These are phyloP conservation scores for Drosophila mercatorum DNA, from an alignment of 2,888 invertebrate genomes.

Conservation along the genomic window DNA sequence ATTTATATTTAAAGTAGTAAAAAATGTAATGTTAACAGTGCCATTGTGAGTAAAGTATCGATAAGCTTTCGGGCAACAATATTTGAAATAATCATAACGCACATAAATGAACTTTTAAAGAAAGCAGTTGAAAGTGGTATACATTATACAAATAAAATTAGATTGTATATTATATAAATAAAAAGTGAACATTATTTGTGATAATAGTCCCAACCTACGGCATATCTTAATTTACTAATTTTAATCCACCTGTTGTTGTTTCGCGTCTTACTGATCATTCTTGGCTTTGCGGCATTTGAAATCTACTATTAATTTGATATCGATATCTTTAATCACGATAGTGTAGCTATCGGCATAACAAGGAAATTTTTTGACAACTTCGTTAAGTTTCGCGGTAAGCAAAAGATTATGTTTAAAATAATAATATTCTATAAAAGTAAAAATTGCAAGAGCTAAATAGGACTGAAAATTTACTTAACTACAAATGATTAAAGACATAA, in stretches of 20 bases:
- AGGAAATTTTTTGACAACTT: neutral
- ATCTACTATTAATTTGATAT: neutral
- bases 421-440: too few species aligned
- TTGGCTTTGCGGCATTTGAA: neutral
- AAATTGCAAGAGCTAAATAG: neutral
- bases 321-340: neutral
- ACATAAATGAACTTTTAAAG: neutral
- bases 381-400: neutral
- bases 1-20: too few species aligned
- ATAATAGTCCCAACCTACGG: too few species aligned
- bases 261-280: neutral
- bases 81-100: too few species aligned
- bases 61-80: neutral
- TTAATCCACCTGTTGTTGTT: too few species aligned
- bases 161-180: too few species aligned
- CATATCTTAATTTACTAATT: too few species aligned
- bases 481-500: constrained; percentile 11
- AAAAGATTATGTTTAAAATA: constrained; percentile 1
- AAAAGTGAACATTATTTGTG: too few species aligned
- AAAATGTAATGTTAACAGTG: neutral
- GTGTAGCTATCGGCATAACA: neutral
- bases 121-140: neutral
- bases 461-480: too few species aligned
- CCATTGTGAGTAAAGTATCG: constrained; percentile 2
- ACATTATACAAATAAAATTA: too few species aligned